Evolutionary conservation across 2,113 vertebrate genomes (phyloP), one percentile per base, ranked within the genome.

Genomic region (Rattus rattus): DNA sequence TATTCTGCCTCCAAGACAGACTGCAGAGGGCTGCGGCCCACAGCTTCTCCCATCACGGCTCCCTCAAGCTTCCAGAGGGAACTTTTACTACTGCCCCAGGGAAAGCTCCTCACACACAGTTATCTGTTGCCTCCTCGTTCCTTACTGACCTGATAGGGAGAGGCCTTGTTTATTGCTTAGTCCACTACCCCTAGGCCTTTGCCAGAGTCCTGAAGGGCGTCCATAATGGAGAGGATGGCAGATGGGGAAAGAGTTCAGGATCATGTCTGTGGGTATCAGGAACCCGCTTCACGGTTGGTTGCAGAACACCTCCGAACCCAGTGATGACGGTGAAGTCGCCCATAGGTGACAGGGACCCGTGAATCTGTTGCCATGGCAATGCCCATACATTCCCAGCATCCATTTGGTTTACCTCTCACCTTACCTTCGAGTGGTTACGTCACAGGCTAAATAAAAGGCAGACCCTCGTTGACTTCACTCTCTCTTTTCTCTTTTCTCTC

Each of bases 1-100:
- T 54, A 1, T 39, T 91, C 73, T 61, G 11, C 69, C 63, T 87
- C 67, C 17, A 69, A 36, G 61, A n/a, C 47, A 26, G 75, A 93
- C 43, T 28, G 28, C 88, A 63, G 77, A 87, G 0, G 17, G 20
- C 80, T 30, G 9, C 39, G 61, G n/a, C 1, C 4, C 6, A 9
- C 5, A 6, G 28, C 14, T 2, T 36, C 1, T 2, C 30, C 8
- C 2, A 20, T 10, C 28, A 54, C 3, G 0, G 36, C 4, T 17
- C 73, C 79, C 59, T n/a, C 19, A 0, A 0, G 47, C 47, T 88
- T 88, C 65, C 80, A 22, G 85, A 54, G 39, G 61, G 70, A 89
- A 76, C 7, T 61, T 39, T 33, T 26, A 36, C n/a, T 33, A 7
- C 17, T 28, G 36, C 91, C 33, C 80, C 76, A 65, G 3, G 91